Base-by-base conservation (phyloP, 2,797 vertebrate genomes). In the Poecilia gillii region DNA sequence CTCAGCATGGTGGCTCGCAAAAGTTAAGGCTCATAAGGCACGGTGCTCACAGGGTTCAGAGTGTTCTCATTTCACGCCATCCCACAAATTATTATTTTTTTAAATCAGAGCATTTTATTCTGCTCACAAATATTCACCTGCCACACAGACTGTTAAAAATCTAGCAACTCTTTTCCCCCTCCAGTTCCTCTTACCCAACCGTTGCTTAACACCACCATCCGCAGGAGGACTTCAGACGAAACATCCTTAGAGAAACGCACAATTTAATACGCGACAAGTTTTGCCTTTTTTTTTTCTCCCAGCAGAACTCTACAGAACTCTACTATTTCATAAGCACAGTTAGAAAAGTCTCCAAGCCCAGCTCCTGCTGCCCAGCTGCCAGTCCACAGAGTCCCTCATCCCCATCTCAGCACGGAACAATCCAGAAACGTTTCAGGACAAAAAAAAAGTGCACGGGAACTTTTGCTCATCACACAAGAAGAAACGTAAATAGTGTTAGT, bases 1-100 rank as follows among this genome's bases (percentile, higher is more conserved):
- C 97, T 98, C 94, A 99, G 96, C 98, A 99, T 99, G 92, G 89
- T 92, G 96, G 82, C 89, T 84, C 73, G 77, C 70, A 57, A 84
- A 89, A 91, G 84, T 88, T 88, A 41, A 74, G 81, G 82, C 89
- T 90, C 82, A 82, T 64, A 89, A 89, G 89, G 85, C 90, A 93
- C 84, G 72, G 78, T 82, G 79, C 77, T 87, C 55, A 89, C 51
- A 78, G 70, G 39, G 66, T 78, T 85, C 31, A 73, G 23, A 77
- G 82, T 53, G 74, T 80, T 79, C 83, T 62, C 41, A n/a, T 33
- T 62, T 62, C 23, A 62, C 18, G 9, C 83, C 79, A 81, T 87
- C 76, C 51, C 76, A 82, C 72, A 53, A 77, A 84, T 33, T 2
- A 33, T 33, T 33, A 2, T 47, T 4, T 16, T 51, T 51, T n/a